Percentiles rank a stretch among this genome's conserved stretches.
These are phyloP conservation scores for Limnodromus scolopaceus DNA, from an alignment of 2,797 vertebrate genomes.

Conservation along the genomic window DNA sequence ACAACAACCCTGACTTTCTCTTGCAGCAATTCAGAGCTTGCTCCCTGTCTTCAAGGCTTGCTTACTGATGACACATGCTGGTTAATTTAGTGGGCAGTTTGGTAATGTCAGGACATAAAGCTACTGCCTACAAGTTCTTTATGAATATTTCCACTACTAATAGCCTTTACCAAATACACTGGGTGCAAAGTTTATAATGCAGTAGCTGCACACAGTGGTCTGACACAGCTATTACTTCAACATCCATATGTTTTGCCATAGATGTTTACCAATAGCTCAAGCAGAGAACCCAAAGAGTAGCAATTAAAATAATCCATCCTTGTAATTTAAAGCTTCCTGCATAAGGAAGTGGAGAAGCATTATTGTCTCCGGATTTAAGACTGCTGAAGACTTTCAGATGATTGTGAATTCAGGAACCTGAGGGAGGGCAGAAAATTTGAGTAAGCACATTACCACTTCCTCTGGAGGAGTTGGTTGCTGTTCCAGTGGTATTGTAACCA, in stretches of 20 bases:
- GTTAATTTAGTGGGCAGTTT: conserved; percentile 12
- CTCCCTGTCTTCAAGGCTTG: background rate
- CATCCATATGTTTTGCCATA: conserved; percentile 18
- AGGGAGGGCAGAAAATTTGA: conserved; percentile 54
- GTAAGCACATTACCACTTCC: conserved; percentile 57
- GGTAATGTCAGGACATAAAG: background rate
- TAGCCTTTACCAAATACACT: background rate
- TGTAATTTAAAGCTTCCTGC: conserved; percentile 80
- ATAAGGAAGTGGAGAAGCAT: conserved; percentile 68
- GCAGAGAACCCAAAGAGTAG: conserved; percentile 61
- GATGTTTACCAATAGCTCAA: conserved; percentile 66
- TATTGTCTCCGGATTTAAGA: conserved; percentile 58
- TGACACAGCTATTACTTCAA: background rate
- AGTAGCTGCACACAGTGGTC: background rate
- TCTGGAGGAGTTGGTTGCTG: conserved; percentile 58
- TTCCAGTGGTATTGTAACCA: conserved; percentile 66
- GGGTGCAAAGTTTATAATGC: background rate
- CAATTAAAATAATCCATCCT: conserved; percentile 75
- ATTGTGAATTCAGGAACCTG: conserved; percentile 52
- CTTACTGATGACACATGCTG: background rate
- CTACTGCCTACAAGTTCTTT: background rate
- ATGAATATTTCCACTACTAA: conserved; percentile 1
- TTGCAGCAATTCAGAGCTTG: background rate
- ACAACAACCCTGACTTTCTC: background rate
- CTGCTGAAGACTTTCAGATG: conserved; percentile 50